phyloP scores from a whole-genome alignment of 1,140 invertebrate genomes.

The Drosophila kepulauana region DNA sequence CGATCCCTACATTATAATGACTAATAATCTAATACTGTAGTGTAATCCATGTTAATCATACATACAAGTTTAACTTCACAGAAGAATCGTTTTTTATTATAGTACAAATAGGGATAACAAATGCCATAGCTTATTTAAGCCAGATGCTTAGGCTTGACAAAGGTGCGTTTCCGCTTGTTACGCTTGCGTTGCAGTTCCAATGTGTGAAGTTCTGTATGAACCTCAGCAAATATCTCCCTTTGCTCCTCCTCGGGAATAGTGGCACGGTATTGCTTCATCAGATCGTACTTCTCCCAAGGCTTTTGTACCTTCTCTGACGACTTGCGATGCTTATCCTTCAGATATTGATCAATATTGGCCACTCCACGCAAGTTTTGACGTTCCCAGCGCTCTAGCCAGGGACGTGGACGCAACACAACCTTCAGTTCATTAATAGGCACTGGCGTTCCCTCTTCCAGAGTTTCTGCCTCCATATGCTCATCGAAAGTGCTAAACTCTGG shows the following conservation, averaged over 20 bases:
- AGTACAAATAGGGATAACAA: constrained; percentile 60
- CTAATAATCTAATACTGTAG: constrained; percentile 65
- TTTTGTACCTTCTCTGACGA: constrained; percentile 87
- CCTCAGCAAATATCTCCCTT: constrained; percentile 92
- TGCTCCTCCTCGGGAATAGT: constrained; percentile 96
- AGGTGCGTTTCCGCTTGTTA: constrained; percentile 88
- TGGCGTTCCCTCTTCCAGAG: constrained; percentile 89
- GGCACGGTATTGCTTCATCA: constrained; percentile 96
- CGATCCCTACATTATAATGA: constrained; percentile 57
- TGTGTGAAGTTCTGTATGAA: constrained; percentile 90
- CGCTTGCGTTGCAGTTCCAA: constrained; percentile 89
- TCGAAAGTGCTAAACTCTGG: constrained; percentile 97
- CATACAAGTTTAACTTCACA: constrained; percentile 39
- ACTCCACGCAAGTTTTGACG: constrained; percentile 92
- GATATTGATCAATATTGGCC: constrained; percentile 87
- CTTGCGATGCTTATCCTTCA: constrained; percentile 87
- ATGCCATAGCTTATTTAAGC: constrained; percentile 66
- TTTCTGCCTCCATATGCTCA: constrained; percentile 95
- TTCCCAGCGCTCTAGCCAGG: constrained; percentile 95
- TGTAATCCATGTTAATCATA: constrained; percentile 38
- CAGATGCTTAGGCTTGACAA: constrained; percentile 88
- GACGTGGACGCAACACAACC: constrained; percentile 93
- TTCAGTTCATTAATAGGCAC: constrained; percentile 95
- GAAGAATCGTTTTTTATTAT: constrained; percentile 49
- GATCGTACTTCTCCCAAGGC: constrained; percentile 96